Percentiles rank a stretch among this genome's conserved stretches.
Evolutionary conservation across 2,888 invertebrate species (phyloP).

Genomic region (Dicyrtoma fusca): DNA sequence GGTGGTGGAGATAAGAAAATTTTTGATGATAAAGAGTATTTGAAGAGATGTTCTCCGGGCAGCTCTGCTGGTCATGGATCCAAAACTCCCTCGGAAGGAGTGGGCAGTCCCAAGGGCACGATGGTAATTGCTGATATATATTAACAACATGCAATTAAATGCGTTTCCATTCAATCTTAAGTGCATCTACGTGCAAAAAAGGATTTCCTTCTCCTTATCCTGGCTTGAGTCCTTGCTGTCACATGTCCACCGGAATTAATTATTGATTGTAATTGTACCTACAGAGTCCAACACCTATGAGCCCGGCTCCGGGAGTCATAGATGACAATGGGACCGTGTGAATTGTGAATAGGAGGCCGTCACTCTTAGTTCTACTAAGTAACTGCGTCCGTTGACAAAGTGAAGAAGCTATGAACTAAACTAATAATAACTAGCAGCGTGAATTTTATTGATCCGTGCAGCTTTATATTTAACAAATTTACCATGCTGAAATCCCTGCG

Average conservation of each 20-base stretch:
- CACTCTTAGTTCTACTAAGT: too few relatives aligned
- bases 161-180: background rate
- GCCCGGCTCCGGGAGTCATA: constrained; percentile 20
- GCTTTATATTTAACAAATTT: constrained; percentile 11
- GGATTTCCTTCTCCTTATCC: too few relatives aligned
- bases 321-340: background rate
- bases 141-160: background rate
- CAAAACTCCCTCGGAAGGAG: constrained; percentile 34
- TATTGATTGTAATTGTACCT: background rate
- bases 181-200: too few relatives aligned
- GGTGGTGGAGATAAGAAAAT: constrained; percentile 93
- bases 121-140: too few relatives aligned
- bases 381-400: too few relatives aligned
- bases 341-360: too few relatives aligned
- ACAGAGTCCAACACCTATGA: constrained; percentile 16
- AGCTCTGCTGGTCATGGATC: constrained; percentile 24
- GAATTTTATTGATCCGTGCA: background rate
- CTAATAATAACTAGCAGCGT: too few relatives aligned
- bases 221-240: too few relatives aligned
- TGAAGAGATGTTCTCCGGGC: constrained; percentile 67
- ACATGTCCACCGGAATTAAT: too few relatives aligned
- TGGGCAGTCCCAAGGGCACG: constrained; percentile 23
- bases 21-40: constrained; percentile 88
- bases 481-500: constrained; percentile 1
- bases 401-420: too few relatives aligned